A percentile compares a stretch with the other conserved stretches of the same genome.
Conservation (phyloP, 2,797 vertebrate genomes). For the Oryzias dopingdopingensis region DNA sequence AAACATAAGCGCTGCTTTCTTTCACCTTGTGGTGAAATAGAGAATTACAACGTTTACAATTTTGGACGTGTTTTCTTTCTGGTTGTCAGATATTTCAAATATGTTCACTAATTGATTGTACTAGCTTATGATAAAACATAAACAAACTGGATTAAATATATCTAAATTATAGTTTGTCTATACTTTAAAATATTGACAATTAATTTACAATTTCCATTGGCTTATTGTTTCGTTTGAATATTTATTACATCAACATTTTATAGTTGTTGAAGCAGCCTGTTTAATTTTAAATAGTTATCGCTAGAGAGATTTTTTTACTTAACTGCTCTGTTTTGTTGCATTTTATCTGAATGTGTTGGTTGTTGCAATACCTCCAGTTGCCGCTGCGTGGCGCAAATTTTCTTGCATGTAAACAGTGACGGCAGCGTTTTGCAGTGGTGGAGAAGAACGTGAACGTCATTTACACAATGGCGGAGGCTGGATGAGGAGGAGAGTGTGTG, state of each 20-base stretch:
- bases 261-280: too few relatives aligned
- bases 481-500: constrained; percentile 77
- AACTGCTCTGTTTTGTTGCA: not conserved
- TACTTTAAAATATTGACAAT: too few relatives aligned
- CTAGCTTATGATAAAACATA: too few relatives aligned
- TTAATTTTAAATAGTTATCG: too few relatives aligned
- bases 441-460: constrained; percentile 84
- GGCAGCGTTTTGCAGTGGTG: constrained; percentile 79
- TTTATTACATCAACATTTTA: too few relatives aligned
- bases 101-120: too few relatives aligned
- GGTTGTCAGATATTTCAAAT: too few relatives aligned
- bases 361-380: constrained; percentile 8
- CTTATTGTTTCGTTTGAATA: too few relatives aligned
- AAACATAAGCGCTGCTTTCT: not conserved
- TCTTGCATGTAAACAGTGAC: constrained; percentile 80
- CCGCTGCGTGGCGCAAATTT: constrained; percentile 68
- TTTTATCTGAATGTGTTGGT: not conserved
- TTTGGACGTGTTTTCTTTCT: not conserved
- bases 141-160: too few relatives aligned
- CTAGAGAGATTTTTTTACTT: too few relatives aligned
- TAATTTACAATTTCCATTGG: too few relatives aligned
- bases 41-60: not conserved
- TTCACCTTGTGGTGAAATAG: constrained; percentile 27
- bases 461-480: constrained; percentile 86
- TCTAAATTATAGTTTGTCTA: too few relatives aligned